A percentile compares a stretch with the other conserved stretches of the same genome.
Evolutionary conservation across 1,140 invertebrate genomes (phyloP).

Genomic region (Harpegnathos saltator): DNA sequence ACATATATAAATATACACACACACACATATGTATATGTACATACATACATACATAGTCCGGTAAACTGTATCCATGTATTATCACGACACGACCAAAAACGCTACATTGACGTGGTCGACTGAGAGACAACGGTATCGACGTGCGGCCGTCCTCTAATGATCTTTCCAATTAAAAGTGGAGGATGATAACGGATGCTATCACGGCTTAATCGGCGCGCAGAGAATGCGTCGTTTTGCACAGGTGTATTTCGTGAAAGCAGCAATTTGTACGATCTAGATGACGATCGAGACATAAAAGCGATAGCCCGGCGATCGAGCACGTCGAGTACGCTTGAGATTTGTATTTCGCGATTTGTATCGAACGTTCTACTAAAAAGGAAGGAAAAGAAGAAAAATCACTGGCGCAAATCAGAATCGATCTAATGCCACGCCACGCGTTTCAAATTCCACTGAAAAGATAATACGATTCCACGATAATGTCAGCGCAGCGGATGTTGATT

Average conservation of each 20-base stretch:
- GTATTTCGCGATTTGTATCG: too few relatives aligned
- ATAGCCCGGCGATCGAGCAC: slow-evolving; percentile 7
- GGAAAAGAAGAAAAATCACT: too few relatives aligned
- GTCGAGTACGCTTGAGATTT: not conserved
- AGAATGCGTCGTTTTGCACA: slow-evolving; percentile 55
- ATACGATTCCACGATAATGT: not conserved
- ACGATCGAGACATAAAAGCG: slow-evolving; percentile 41
- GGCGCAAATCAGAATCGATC: not conserved
- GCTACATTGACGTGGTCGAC: slow-evolving; percentile 13
- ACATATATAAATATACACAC: not conserved
- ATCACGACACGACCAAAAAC: slow-evolving; percentile 41
- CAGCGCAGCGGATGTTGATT: not conserved
- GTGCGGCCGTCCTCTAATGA: slow-evolving; percentile 48
- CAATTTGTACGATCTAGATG: slow-evolving; percentile 56
- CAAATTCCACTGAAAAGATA: not conserved
- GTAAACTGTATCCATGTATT: slow-evolving; percentile 30
- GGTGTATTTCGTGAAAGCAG: slow-evolving; percentile 48
- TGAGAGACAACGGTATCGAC: slow-evolving; percentile 18
- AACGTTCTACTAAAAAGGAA: too few relatives aligned
- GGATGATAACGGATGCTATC: slow-evolving; percentile 60
- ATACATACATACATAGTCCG: not conserved
- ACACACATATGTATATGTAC: not conserved
- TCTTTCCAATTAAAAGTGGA: slow-evolving; percentile 61
- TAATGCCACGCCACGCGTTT: not conserved
- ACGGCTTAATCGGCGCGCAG: slow-evolving; percentile 53